These are phyloP conservation scores for Odobenus rosmarus DNA, from an alignment of 2,113 vertebrate species.

Conservation along the genomic window DNA sequence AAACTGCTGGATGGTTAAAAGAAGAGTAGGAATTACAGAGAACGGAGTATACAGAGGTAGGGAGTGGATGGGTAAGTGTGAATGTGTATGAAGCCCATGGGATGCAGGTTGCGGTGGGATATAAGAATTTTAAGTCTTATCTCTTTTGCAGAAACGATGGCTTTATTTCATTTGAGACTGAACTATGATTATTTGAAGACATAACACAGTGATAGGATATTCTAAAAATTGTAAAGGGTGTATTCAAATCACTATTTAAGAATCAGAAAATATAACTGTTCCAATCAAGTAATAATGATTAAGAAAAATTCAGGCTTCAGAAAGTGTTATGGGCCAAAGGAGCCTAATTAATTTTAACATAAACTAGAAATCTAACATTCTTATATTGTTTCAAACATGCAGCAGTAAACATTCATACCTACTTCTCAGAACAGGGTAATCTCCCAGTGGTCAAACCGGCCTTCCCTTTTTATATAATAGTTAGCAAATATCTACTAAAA, in stretches of 20 bases:
- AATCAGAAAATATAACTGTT: constrained; percentile 35
- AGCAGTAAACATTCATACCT: neutral
- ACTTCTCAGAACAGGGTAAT: neutral
- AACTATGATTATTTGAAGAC: constrained; percentile 29
- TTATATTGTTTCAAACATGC: neutral
- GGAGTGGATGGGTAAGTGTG: neutral
- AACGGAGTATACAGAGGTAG: accelerated
- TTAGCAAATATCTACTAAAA: constrained; percentile 8
- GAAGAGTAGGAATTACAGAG: neutral
- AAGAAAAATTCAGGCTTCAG: constrained; percentile 45
- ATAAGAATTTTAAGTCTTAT: neutral
- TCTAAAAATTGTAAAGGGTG: constrained; percentile 16
- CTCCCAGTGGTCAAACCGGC: neutral
- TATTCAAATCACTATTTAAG: constrained; percentile 42
- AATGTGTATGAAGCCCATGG: neutral
- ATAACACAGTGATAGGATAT: neutral
- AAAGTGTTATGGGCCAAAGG: neutral
- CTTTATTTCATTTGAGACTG: constrained; percentile 7
- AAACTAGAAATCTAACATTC: constrained; percentile 6
- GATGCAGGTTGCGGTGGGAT: neutral
- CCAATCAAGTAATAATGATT: neutral
- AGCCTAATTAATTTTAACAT: neutral
- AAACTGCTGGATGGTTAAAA: neutral
- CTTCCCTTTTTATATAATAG: constrained; percentile 13
- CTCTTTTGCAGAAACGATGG: neutral